Evolutionary conservation across 2,888 invertebrate genomes (phyloP).

Genomic region (Poecilus cupreus): DNA sequence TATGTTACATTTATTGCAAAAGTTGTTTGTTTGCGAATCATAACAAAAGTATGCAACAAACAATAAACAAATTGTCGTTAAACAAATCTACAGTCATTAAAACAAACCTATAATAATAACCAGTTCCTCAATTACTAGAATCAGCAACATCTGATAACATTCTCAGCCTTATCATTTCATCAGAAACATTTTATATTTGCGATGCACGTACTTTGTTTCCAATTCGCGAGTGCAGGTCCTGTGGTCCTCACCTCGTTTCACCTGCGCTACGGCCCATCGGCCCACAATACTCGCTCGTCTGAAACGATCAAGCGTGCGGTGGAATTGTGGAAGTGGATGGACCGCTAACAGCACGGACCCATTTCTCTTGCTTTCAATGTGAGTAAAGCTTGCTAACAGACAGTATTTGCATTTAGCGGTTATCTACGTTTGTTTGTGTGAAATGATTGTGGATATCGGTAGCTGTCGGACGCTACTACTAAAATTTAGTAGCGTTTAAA

Average conservation of each 20-base stretch:
- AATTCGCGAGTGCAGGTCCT: conserved; percentile 35
- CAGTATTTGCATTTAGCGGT: conserved; percentile 18
- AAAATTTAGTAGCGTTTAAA: not conserved
- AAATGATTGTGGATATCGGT: not conserved
- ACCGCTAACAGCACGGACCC: conserved; percentile 30
- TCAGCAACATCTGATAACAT: conserved; percentile 11
- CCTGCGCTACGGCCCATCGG: not conserved
- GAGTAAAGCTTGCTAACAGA: conserved; percentile 48
- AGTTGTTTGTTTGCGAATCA: not conserved
- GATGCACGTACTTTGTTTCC: not conserved
- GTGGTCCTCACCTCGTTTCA: conserved; percentile 5
- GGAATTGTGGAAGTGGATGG: conserved; percentile 41
- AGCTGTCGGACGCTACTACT: not conserved
- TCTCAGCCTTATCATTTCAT: not conserved
- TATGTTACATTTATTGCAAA: not conserved
- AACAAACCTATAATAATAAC: not conserved
- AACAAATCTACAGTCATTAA: not conserved
- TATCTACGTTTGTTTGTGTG: not conserved
- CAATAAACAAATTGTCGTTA: conserved; percentile 15
- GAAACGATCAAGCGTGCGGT: conserved; percentile 34
- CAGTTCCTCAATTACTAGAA: conserved; percentile 14
- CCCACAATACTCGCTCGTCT: not conserved
- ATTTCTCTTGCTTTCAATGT: conserved; percentile 57
- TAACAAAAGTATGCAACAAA: not conserved
- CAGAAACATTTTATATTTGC: not conserved